These are phyloP conservation scores for Catharus ustulatus DNA, from an alignment of 2,797 vertebrate species.

Conservation along the genomic window DNA sequence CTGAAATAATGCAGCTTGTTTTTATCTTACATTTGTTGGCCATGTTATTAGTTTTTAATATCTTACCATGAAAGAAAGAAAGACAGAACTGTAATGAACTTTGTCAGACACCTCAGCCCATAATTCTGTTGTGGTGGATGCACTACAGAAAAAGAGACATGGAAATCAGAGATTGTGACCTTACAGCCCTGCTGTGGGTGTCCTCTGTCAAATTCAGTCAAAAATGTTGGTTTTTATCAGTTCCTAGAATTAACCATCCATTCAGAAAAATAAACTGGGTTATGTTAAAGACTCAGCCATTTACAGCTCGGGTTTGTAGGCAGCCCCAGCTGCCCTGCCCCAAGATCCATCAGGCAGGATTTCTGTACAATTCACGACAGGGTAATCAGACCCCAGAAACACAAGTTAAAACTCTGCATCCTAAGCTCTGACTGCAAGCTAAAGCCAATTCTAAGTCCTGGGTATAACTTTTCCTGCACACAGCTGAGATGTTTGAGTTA, in stretches of 20 bases:
- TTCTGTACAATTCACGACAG: neutral
- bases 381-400: neutral
- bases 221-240: rapidly evolving
- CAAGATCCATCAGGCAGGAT: neutral
- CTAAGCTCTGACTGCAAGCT: neutral
- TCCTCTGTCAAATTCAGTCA: neutral
- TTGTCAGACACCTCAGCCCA: neutral
- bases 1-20: conserved; percentile 52
- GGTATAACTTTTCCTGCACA: neutral
- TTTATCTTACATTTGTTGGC: conserved; percentile 55
- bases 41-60: conserved; percentile 66
- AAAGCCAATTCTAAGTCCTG: neutral
- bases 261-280: neutral
- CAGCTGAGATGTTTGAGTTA: neutral
- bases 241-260: neutral
- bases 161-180: neutral
- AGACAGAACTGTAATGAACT: conserved; percentile 45
- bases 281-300: neutral
- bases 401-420: neutral
- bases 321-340: neutral
- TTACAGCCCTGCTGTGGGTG: neutral
- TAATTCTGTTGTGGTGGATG: neutral
- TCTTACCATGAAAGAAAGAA: neutral
- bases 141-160: neutral
- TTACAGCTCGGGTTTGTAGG: neutral